Base-by-base conservation (phyloP, 2,113 vertebrate species). In the Physeter macrocephalus region DNA sequence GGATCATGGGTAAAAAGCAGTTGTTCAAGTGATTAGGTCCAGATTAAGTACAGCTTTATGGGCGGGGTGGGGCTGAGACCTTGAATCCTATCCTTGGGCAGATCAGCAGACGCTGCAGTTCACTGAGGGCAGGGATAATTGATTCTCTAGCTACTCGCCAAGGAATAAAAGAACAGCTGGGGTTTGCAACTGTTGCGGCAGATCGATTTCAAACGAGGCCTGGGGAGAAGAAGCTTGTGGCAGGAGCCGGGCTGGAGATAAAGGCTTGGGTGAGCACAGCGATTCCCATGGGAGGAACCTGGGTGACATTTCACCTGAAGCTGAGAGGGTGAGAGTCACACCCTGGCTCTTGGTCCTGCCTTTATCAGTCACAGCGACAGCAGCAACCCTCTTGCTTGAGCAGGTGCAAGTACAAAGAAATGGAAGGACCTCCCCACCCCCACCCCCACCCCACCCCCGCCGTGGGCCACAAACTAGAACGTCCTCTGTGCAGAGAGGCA, bases 191-290 rank as follows among this genome's bases (percentile, higher is more conserved):
- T 97, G 98, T 86, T 95, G 84, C 0, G 34, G 83, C 80, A 80
- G 96, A 98, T 98, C 29, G 6, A 62, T 97, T 98, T 98, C 98
- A 97, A 90, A 90, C 90, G 86, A 75, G 80, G 88, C 52, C 25
- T 36, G 57, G 91, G 64, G 23, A 39, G 80, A 78, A 78, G 82
- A 72, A 67, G 93, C 34, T 75, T 43, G 77, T n/a, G 59, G 52
- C 75, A 17, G 46, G 52, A 71, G 72, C 41, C 1, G 2, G 17
- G 66, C n/a, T 27, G 5, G 69, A 95, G 88, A 87, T 54, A 57
- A 93, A 93, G 34, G 82, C 29, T 0, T 71, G 78, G 74, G 77
- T 71, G 81, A n/a, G 11, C 64, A 23, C 36, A 43, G 82, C 4
- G 39, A n/a, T 31, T 43, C 36, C 69, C 20, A 1, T 0, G 41